Evolutionary conservation across 2,888 invertebrate species (phyloP).

Genomic region (Eristalinus sepulchralis): DNA sequence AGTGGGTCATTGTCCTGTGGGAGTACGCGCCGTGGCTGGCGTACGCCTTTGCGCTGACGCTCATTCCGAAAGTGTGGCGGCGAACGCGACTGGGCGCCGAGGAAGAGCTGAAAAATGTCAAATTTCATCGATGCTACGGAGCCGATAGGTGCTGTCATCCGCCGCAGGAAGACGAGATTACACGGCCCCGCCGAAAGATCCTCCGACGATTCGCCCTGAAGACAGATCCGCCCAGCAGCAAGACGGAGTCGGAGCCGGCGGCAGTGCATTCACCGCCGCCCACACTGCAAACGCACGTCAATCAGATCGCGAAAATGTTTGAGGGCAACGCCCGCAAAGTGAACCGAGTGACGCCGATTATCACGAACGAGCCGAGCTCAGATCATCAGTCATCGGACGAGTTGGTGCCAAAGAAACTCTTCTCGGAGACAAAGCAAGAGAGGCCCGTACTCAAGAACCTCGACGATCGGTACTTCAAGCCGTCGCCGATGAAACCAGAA

Average conservation of each 20-base stretch:
- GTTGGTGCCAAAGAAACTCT: slow-evolving; percentile 36
- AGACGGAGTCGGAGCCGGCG: slow-evolving; percentile 44
- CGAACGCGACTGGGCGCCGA: slow-evolving; percentile 76
- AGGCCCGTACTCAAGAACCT: slow-evolving; percentile 72
- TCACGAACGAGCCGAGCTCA: slow-evolving; percentile 72
- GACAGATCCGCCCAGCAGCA: slow-evolving; percentile 67
- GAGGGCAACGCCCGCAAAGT: slow-evolving; percentile 77
- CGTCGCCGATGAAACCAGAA: slow-evolving; percentile 69
- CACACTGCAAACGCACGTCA: slow-evolving; percentile 76
- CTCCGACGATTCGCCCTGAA: slow-evolving; percentile 78
- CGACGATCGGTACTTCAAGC: slow-evolving; percentile 68
- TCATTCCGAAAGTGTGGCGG: slow-evolving; percentile 77
- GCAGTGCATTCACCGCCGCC: slow-evolving; percentile 48
- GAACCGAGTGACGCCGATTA: slow-evolving; percentile 76
- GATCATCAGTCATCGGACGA: slow-evolving; percentile 20
- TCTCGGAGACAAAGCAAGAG: slow-evolving; percentile 49
- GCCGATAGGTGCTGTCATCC: slow-evolving; percentile 78
- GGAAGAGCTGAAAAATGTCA: slow-evolving; percentile 75
- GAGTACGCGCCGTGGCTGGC: slow-evolving; percentile 75
- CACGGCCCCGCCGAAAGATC: slow-evolving; percentile 73
- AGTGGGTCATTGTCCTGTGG: slow-evolving; percentile 73
- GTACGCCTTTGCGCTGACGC: slow-evolving; percentile 77
- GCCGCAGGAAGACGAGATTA: slow-evolving; percentile 68
- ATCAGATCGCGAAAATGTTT: slow-evolving; percentile 79
- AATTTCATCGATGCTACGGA: slow-evolving; percentile 79